Evolutionary conservation across 2,113 vertebrate genomes (phyloP).

Genomic region (Amia ocellicauda): DNA sequence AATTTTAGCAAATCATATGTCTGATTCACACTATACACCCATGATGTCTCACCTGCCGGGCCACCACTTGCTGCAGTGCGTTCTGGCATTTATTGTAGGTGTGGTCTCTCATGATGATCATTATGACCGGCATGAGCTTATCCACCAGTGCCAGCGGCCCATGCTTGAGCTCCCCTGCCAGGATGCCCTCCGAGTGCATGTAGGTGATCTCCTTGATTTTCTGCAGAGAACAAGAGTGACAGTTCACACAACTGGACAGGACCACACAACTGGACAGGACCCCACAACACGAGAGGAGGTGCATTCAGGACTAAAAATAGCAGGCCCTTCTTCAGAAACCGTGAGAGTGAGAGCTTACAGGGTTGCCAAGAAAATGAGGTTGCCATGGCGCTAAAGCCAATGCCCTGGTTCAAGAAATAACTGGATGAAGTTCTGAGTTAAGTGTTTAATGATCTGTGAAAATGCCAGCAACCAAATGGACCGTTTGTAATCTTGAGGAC

Average conservation of each 20-base stretch:
- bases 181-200: constrained; percentile 97
- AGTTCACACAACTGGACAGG: not conserved
- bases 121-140: constrained; percentile 98
- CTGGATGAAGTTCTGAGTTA: no score
- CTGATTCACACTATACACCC: no score
- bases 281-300: not conserved
- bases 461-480: no score
- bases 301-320: no score
- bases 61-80: constrained; percentile 91
- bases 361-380: no score
- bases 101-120: constrained; percentile 98
- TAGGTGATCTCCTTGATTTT: constrained; percentile 99
- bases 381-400: no score
- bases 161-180: constrained; percentile 94
- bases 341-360: not conserved
- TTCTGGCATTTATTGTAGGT: constrained; percentile 96
- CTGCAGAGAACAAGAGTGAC: constrained; percentile 46
- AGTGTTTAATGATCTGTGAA: no score
- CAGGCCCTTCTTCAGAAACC: no score
- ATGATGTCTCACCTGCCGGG: constrained; percentile 82
- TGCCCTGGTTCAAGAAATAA: no score
- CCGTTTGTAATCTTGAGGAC: no score
- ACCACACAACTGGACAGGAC: not conserved
- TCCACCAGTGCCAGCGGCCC: constrained; percentile 92
- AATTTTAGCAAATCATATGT: no score